phyloP scores from a whole-genome alignment of 2,888 invertebrate genomes.

The Onchidella celtica region DNA sequence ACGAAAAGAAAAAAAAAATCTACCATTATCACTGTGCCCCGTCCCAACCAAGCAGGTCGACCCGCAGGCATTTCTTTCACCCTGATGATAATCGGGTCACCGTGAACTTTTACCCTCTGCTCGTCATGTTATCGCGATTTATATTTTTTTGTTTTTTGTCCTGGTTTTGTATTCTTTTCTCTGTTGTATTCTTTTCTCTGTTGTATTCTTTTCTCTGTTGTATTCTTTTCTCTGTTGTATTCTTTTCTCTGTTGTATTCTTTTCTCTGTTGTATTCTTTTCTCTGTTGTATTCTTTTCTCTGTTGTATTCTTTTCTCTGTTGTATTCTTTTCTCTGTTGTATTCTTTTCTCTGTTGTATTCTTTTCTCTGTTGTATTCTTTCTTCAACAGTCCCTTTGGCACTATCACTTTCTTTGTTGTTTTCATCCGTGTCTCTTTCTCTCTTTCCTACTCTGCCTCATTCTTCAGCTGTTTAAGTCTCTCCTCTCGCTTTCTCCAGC shows the following conservation, averaged over 20 bases:
- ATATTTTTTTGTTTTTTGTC: too few relatives aligned
- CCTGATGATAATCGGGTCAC: too few relatives aligned
- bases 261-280: background rate
- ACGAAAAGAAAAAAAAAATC: too few relatives aligned
- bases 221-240: background rate
- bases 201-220: background rate
- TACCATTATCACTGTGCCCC: too few relatives aligned
- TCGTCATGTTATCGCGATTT: too few relatives aligned
- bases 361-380: background rate
- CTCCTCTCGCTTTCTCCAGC: background rate
- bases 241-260: background rate
- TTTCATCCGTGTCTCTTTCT: background rate
- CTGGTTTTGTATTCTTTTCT: too few relatives aligned
- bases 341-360: background rate
- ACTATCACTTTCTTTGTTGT: background rate
- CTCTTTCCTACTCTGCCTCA: slow-evolving; percentile 8
- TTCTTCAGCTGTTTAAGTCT: background rate
- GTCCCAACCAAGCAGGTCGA: too few relatives aligned
- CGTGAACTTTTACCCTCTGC: too few relatives aligned
- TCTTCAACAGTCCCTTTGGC: slow-evolving; percentile 11
- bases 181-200: background rate
- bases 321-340: background rate
- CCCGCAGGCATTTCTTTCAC: too few relatives aligned
- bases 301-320: background rate
- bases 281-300: background rate